phyloP scores from a whole-genome alignment of 2,888 invertebrate species.

The Parapristionchus giblindavisi region DNA sequence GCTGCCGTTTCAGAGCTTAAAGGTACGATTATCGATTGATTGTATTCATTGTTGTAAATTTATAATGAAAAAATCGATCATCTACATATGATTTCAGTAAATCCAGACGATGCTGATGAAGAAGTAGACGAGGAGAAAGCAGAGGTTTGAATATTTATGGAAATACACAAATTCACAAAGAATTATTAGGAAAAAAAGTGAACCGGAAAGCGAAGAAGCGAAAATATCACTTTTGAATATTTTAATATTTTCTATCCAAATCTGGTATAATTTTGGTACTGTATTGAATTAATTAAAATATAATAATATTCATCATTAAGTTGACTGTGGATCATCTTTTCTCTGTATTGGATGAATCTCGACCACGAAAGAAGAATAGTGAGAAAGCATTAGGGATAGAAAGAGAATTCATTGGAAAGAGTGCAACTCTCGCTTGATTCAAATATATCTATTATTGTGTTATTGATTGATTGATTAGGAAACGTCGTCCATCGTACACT shows the following conservation, averaged over 20 bases:
- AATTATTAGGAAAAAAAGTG: too few relatives aligned
- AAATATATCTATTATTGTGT: too few relatives aligned
- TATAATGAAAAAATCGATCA: neutral
- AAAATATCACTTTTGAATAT: too few relatives aligned
- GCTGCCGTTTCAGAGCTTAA: constrained; percentile 42
- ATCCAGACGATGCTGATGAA: neutral
- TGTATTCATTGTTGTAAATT: neutral
- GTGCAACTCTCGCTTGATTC: constrained; percentile 11
- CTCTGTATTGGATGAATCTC: constrained; percentile 19
- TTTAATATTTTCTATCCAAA: too few relatives aligned
- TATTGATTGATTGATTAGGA: too few relatives aligned
- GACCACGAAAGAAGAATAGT: neutral
- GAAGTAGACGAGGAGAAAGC: constrained; percentile 1
- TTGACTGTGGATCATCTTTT: constrained; percentile 5
- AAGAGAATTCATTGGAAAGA: neutral
- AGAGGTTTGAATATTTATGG: too few relatives aligned
- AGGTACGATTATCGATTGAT: neutral
- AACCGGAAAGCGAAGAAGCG: too few relatives aligned
- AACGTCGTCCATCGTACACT: too few relatives aligned
- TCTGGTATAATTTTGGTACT: too few relatives aligned
- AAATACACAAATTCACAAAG: too few relatives aligned
- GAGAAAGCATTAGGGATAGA: constrained; percentile 24
- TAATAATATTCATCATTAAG: too few relatives aligned
- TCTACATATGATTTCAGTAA: neutral
- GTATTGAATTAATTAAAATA: too few relatives aligned